These are phyloP conservation scores for Thalassophryne amazonica DNA, from an alignment of 2,797 vertebrate species.

Conservation along the genomic window DNA sequence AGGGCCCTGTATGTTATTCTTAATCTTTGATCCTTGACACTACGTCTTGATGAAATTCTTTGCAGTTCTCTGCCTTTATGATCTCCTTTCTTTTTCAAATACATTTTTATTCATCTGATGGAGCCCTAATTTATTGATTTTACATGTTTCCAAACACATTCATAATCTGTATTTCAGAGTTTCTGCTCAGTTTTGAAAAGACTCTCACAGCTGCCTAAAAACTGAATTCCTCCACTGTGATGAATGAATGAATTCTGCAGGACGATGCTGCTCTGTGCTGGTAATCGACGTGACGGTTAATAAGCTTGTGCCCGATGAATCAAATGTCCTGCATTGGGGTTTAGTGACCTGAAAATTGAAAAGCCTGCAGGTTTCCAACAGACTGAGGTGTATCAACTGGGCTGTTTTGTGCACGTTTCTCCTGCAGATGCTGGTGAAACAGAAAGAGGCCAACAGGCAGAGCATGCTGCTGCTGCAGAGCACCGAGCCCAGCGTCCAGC, in stretches of 20 bases:
- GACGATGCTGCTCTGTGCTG: conserved; percentile 5
- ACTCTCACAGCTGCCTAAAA: no score
- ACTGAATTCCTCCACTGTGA: no score
- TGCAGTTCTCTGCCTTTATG: no score
- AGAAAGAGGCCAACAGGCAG: conserved; percentile 83
- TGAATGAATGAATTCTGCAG: not conserved
- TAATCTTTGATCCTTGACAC: no score
- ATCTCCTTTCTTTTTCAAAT: no score
- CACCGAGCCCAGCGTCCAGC: conserved; percentile 76
- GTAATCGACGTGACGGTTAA: conserved; percentile 16
- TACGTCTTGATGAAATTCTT: no score
- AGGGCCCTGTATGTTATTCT: no score
- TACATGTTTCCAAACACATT: no score
- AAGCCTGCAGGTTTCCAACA: conserved; percentile 26
- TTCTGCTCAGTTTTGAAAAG: no score
- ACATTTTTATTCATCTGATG: no score
- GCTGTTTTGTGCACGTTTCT: not conserved
- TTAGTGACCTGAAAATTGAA: conserved; percentile 43
- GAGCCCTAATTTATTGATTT: no score
- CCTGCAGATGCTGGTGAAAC: conserved; percentile 81
- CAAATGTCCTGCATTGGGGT: conserved; percentile 28
- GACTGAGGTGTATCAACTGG: not conserved
- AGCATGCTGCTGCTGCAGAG: conserved; percentile 81
- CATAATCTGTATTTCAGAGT: no score
- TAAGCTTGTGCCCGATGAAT: conserved; percentile 8